These are phyloP conservation scores for Ammodytes dubius DNA, from an alignment of 2,113 vertebrate genomes.

Conservation along the genomic window DNA sequence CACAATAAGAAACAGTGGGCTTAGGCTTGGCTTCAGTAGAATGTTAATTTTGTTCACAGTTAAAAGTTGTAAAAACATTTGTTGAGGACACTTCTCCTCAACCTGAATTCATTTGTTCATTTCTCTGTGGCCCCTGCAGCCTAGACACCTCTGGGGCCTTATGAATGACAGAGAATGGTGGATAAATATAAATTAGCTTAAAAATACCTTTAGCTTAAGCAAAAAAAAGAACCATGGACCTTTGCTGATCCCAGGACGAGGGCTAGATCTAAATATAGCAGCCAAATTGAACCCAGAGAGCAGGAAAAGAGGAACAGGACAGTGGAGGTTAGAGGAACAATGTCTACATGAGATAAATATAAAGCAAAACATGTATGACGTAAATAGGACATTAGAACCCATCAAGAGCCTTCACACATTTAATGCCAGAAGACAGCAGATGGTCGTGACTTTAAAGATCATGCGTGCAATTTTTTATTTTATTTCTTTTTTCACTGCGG, in stretches of 20 bases:
- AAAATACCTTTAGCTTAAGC: neutral
- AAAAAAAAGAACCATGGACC: neutral
- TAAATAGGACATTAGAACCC: neutral
- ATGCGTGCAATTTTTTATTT: neutral
- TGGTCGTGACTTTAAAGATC: neutral
- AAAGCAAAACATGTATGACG: neutral
- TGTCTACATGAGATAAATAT: neutral
- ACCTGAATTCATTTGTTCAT: no score
- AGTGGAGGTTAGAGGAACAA: neutral
- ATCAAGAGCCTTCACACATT: neutral
- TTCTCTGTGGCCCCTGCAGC: neutral
- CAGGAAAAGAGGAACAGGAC: neutral
- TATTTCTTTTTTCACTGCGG: conserved; percentile 3
- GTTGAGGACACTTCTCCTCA: neutral
- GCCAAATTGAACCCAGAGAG: neutral
- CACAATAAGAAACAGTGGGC: neutral
- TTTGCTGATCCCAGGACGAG: neutral
- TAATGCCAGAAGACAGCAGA: neutral
- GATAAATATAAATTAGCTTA: neutral
- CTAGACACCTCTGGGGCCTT: neutral
- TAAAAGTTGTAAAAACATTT: neutral
- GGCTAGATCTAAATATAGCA: conserved; percentile 11
- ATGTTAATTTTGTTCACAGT: neutral
- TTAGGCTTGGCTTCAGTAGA: neutral
- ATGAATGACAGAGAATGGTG: neutral